Evolutionary conservation across 92 coral and sea anemone species (phyloP).

Genomic region (Bergia puertoricense): DNA sequence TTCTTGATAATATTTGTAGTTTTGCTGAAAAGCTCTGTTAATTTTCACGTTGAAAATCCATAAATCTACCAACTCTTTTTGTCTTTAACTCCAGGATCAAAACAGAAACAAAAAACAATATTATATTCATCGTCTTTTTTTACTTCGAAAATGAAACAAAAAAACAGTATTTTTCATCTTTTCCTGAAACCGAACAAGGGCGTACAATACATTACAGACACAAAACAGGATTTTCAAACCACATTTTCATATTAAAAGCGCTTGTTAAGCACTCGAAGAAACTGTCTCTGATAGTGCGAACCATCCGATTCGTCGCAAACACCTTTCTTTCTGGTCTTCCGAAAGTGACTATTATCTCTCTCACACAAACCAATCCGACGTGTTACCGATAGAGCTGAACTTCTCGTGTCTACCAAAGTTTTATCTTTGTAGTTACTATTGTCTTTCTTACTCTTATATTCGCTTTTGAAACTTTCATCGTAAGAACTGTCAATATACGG

Average conservation of each 20-base stretch:
- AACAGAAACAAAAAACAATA: neutral
- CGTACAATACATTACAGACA: neutral
- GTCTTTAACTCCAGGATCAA: neutral
- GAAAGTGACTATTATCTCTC: constrained; percentile 37
- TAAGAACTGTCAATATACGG: neutral
- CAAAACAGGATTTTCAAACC: neutral
- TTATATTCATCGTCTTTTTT: neutral
- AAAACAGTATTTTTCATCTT: neutral
- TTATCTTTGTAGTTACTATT: neutral
- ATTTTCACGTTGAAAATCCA: neutral
- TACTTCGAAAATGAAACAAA: neutral
- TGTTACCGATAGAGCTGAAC: neutral
- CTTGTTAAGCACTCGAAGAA: constrained; percentile 79
- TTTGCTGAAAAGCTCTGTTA: neutral
- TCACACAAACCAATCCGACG: constrained; percentile 46
- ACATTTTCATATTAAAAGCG: constrained; percentile 55
- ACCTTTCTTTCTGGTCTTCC: constrained; percentile 73
- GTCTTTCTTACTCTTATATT: neutral
- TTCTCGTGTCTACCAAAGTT: neutral
- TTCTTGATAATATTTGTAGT: neutral
- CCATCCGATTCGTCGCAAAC: constrained; percentile 80
- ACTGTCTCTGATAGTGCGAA: constrained; percentile 83
- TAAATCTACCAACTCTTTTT: no score
- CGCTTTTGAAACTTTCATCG: neutral
- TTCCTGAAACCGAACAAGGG: neutral